A percentile compares a stretch with the other conserved stretches of the same genome.
Conservation (phyloP, 2,888 invertebrate genomes). For the Mimachlamys varia region DNA sequence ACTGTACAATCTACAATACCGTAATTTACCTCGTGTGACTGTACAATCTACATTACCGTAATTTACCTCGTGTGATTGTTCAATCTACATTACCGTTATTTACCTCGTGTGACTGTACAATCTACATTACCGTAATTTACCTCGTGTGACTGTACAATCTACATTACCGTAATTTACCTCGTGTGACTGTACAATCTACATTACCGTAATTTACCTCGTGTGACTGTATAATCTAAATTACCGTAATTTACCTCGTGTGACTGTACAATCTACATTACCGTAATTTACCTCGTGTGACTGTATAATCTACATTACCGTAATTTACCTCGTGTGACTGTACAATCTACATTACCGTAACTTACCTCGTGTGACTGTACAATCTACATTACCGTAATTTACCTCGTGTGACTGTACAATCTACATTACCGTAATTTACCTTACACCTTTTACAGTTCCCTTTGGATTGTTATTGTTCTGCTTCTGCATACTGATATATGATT, state of each 20-base stretch:
- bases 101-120: background rate
- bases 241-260: background rate
- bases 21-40: too few relatives aligned
- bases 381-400: background rate
- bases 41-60: constrained; percentile 4
- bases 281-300: background rate
- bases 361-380: background rate
- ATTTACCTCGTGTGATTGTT: too few relatives aligned
- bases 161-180: too few relatives aligned
- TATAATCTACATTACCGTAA: background rate
- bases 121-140: too few relatives aligned
- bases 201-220: background rate
- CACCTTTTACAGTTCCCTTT: too few relatives aligned
- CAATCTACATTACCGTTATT: background rate
- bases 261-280: background rate
- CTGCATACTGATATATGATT: too few relatives aligned
- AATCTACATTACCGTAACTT: too few relatives aligned
- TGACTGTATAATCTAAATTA: too few relatives aligned
- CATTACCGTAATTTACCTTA: background rate
- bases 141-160: too few relatives aligned
- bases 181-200: background rate
- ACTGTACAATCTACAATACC: too few relatives aligned
- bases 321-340: background rate
- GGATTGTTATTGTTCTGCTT: too few relatives aligned
- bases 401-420: background rate